Base-by-base conservation (phyloP, 1,140 invertebrate species). In the Zaprionus gabonicus region DNA sequence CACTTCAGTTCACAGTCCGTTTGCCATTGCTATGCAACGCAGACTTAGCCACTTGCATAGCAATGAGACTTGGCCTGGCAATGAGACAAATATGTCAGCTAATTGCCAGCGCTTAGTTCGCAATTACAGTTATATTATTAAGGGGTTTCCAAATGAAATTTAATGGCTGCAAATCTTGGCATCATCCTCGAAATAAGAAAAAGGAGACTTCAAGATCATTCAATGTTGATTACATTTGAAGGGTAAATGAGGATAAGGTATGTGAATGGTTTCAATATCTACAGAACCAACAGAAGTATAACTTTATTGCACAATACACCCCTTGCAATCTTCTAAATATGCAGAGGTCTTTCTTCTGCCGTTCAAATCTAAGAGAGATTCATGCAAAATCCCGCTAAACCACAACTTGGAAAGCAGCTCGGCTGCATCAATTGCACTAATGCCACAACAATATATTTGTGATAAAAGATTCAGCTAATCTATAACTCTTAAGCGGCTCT, bases 401-500 rank as follows among this genome's bases (percentile, higher is more conserved):
- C 46, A 51, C 46, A 51, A 25, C 46, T 13, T 13, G 20, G 25
- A 51, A 25, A 13, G 46, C 41, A 46, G 9, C 46, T 51, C 46
- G 23, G 10, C 20, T 51, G 41, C 41, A 9, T 46, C 41, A 46
- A 51, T 51, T 51, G 46, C 46, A 51, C 20, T 23, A 51, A 51
- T 51, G 17, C 46, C 46, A 51, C 25, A 51, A 56, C 27, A 56
- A 56, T 27, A 56, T 56, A 56, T 28, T 28, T 56, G 27, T 28
- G 23, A 56, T 56, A 56, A 56, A 56, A 56, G 55, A 69, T 36
- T 44, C 58, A 51, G 66, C 56, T 69, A 69, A 69, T 69, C 66
- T 60, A 69, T 69, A 59, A 69, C 56, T 59, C 56, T 36, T 59
- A 59, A 69, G 66, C 66, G 58, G 55, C 65, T 49, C 28, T 7